These are phyloP conservation scores for Camelus bactrianus DNA, from an alignment of 2,113 vertebrate species.

Conservation along the genomic window DNA sequence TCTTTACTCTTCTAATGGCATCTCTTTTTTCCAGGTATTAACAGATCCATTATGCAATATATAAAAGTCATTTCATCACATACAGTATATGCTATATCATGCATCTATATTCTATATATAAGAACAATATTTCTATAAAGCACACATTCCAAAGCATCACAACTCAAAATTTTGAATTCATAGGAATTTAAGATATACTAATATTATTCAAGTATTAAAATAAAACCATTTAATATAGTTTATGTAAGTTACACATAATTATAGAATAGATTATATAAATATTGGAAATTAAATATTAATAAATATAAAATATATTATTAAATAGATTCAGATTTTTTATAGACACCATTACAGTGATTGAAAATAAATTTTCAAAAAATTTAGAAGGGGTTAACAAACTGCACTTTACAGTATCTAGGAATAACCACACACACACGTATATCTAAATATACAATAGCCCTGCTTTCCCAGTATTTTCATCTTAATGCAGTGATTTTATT, in stretches of 20 bases:
- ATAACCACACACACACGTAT: not conserved
- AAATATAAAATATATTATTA: not conserved
- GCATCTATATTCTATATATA: not conserved
- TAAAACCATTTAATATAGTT: not conserved
- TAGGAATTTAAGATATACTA: not conserved
- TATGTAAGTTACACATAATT: not conserved
- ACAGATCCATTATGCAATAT: not conserved
- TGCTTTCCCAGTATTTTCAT: not conserved
- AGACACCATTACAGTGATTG: not conserved
- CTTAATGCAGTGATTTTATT: not conserved
- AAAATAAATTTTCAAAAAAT: not conserved
- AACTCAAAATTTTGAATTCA: constrained; percentile 18
- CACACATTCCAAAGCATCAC: not conserved
- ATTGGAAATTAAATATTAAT: not conserved
- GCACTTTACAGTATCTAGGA: not conserved
- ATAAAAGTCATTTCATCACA: not conserved
- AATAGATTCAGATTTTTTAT: not conserved
- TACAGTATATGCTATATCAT: not conserved
- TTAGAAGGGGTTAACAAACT: not conserved
- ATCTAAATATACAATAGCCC: not conserved
- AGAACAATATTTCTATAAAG: not conserved
- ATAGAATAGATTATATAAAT: not conserved
- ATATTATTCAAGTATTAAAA: not conserved
- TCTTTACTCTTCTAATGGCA: not conserved
- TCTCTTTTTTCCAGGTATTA: not conserved